Base-by-base conservation (phyloP, 2,888 invertebrate genomes). In the Eucera pruinosa region DNA sequence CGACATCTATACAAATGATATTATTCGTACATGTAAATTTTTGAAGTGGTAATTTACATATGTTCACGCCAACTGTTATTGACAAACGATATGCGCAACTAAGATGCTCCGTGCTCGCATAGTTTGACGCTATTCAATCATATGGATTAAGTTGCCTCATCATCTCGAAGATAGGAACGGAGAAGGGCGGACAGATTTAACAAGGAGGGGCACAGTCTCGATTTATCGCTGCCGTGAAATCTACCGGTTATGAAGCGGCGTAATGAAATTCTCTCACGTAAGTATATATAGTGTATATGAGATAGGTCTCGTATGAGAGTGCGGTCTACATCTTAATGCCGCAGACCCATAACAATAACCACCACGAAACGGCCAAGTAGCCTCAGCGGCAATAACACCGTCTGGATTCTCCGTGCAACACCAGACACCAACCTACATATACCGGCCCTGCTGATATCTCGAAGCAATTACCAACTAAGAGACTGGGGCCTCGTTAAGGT, bases 291-390 rank as follows among this genome's bases (percentile, higher is more conserved):
- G 36, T 75, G 74, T 84, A 65, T 80, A 81, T 57, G 73, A 71
- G 82, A 79, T 83, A 83, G 80, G 69, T 81, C 76, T 83, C 83
- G 83, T 87, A 87, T 86, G 88, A 86, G 85, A 84, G 84, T 83
- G 87, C 85, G 86, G 90, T 87, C 87, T 90, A 90, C 90, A 90
- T 91, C 91, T 91, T 90, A 90, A 91, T 91, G 89, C 90, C 91
- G 85, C 90, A 89, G 89, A 88, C 89, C 88, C 90, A 91, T 91
- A 91, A 91, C 91, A 90, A 91, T 91, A 91, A 91, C 90, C 89
- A 86, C 87, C 87, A 82, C 85, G 87, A 87, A 90, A 90, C 87
- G 88, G 86, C 88, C 88, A 86, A 89, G 89, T 89, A 87, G 89
- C 90, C 88, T 86, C 86, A 77, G 77, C 81, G 85, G 88, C 88